A percentile compares a stretch with the other conserved stretches of the same genome.
Evolutionary conservation across 64 coral and sea anemone genomes (phyloP).

Genomic region (Stylophora pistillata): DNA sequence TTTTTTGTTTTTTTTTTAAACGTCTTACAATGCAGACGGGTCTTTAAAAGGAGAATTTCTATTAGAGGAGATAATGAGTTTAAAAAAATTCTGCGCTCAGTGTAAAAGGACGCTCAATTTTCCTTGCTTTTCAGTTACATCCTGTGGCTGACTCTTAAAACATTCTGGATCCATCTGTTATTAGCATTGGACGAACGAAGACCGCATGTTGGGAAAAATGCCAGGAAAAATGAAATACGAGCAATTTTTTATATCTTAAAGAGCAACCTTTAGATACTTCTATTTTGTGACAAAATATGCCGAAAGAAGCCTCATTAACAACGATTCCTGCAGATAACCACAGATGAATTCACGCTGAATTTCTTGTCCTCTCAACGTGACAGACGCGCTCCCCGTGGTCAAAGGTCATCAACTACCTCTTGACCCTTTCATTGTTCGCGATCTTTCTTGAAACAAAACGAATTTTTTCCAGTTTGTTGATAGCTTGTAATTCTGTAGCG

Average conservation of each 20-base stretch:
- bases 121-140: not conserved
- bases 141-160: too few relatives aligned
- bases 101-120: not conserved
- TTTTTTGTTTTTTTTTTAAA: not conserved
- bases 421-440: not conserved
- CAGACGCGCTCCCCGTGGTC: constrained; percentile 3
- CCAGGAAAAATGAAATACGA: not conserved
- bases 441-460: not conserved
- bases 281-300: not conserved
- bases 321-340: too few relatives aligned
- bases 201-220: constrained; percentile 7
- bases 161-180: too few relatives aligned
- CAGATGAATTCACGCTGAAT: too few relatives aligned
- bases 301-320: not conserved
- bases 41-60: too few relatives aligned
- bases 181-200: not conserved
- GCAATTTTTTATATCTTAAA: not conserved
- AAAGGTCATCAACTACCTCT: not conserved
- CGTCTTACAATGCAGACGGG: not conserved
- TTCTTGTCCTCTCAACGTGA: not conserved
- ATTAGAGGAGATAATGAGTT: not conserved
- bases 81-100: not conserved
- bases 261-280: not conserved
- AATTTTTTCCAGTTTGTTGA: not conserved
- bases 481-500: not conserved